Base-by-base conservation (phyloP, 1,140 invertebrate genomes). In the Scaptomyza montana region DNA sequence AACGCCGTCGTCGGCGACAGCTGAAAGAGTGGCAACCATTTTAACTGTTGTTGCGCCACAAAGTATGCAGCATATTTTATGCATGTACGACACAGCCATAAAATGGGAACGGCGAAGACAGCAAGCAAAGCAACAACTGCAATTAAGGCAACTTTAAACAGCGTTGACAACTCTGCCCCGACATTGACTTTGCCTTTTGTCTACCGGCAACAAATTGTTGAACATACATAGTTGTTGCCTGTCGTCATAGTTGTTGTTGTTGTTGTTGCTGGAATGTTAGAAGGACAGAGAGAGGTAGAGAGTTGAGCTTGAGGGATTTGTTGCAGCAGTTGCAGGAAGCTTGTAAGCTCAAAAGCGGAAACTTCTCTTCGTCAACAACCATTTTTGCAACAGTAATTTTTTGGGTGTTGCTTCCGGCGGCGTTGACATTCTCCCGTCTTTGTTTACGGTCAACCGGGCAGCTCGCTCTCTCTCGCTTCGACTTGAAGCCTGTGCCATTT, bases 341-440 rank as follows among this genome's bases (percentile, higher is more conserved):
- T 67, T 45, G 39, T 5, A 67, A 81, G 63, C 39, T 75, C 54
- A n/a, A 71, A 46, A 81, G 73, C 84, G 84, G 84, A 89, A 89
- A 77, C 85, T 89, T 36, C 33, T 36, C 33, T 36, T 33, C 21
- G 21, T 25, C 21, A 25, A 74, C 77, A 75, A 86, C 84, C 89
- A 89, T 25, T 89, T 89, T 89, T 89, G 78, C 77, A 84, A 89
- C 79, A 71, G 84, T 89, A 89, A 89, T 89, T 89, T 89, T 89
- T 89, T 79, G 85, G 84, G 85, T 89, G 85, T 89, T 84, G 85
- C 84, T 89, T 87, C 84, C 84, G 79, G 50, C 77, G 84, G 84
- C 77, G 84, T 74, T 87, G 84, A 84, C 84, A 84, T 76, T 82
- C 72, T 80, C 51, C 56, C 53, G 56, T 68, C 62, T 77, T 74